Evolutionary conservation across 2,797 vertebrate species (phyloP).

Genomic region (Mormyrops boulengeri): DNA sequence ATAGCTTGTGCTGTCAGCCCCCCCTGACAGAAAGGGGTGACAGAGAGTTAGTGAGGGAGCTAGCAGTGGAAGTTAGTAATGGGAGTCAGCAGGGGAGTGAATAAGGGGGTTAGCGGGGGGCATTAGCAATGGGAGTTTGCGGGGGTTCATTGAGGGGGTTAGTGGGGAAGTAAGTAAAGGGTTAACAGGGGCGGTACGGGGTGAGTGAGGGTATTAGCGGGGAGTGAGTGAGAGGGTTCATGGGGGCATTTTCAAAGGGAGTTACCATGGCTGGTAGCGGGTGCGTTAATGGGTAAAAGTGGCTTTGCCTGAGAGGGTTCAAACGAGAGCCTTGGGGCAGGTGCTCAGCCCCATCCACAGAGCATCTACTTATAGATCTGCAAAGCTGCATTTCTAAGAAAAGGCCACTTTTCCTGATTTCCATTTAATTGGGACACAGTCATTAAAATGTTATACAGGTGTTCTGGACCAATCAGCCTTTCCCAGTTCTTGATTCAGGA

Average conservation of each 20-base stretch:
- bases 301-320: background rate
- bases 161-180: background rate
- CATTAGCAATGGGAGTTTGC: too few relatives aligned
- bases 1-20: background rate
- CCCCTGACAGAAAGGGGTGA: too few relatives aligned
- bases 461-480: background rate
- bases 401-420: background rate
- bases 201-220: background rate
- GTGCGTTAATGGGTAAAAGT: background rate
- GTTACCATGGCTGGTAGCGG: background rate
- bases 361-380: background rate
- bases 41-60: background rate
- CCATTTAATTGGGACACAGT: background rate
- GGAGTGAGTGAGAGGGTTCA: constrained; percentile 16
- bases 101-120: background rate
- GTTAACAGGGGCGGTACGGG: too few relatives aligned
- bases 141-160: background rate
- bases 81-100: background rate
- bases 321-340: background rate
- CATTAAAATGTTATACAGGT: background rate
- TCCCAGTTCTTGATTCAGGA: background rate
- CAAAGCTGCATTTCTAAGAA: background rate
- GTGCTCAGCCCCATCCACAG: background rate
- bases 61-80: background rate
- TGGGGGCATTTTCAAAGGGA: background rate